Conservation (phyloP, 2,888 invertebrate genomes). For the Notocelia uddmanniana region DNA sequence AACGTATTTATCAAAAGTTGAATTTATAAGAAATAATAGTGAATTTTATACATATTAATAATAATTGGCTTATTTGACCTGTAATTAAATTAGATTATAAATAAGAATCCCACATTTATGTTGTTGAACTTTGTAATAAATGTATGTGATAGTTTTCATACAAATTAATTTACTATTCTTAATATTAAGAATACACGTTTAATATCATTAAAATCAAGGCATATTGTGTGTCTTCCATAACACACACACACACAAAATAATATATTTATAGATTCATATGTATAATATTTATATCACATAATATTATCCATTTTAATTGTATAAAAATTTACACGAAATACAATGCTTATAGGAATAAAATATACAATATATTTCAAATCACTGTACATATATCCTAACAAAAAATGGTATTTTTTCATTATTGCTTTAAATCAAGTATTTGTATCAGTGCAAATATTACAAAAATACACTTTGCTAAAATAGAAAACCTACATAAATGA, state of each 20-base stretch:
- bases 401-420: conserved; percentile 13
- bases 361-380: conserved; percentile 34
- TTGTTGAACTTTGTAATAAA: conserved; percentile 16
- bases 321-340: conserved; percentile 17
- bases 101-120: conserved; percentile 22
- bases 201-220: conserved; percentile 3
- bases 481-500: neutral
- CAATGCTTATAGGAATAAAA: conserved; percentile 16
- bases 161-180: conserved; percentile 3
- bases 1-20: conserved; percentile 67
- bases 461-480: neutral
- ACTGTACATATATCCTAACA: conserved; percentile 29
- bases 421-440: conserved; percentile 7
- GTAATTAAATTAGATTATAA: conserved; percentile 13
- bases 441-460: neutral
- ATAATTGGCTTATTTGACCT: conserved; percentile 40
- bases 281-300: neutral
- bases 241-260: neutral
- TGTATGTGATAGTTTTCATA: conserved; percentile 25
- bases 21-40: conserved; percentile 62
- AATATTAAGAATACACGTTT: neutral
- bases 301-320: conserved; percentile 19
- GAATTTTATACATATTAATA: conserved; percentile 45
- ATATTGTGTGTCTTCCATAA: conserved; percentile 20
- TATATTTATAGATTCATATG: conserved; percentile 9